Evolutionary conservation across 2,888 invertebrate genomes (phyloP).

Genomic region (Tridacna gigas): DNA sequence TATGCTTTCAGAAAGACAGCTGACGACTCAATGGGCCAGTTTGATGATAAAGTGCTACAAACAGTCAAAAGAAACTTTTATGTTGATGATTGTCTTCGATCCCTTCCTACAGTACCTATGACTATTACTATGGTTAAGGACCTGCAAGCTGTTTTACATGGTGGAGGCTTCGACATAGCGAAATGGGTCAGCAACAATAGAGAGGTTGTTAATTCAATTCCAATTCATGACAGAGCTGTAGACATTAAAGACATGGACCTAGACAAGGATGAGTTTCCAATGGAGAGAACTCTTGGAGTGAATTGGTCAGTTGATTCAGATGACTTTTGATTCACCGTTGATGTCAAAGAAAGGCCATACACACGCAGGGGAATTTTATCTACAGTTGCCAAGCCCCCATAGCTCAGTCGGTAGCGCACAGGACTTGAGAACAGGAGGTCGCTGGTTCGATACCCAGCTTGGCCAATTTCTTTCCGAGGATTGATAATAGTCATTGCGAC

Average conservation of each 20-base stretch:
- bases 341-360: conserved; percentile 38
- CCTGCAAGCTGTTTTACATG: background rate
- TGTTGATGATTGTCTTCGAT: conserved; percentile 61
- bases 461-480: no score
- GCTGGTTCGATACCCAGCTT: no score
- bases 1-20: conserved; percentile 40
- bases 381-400: no score
- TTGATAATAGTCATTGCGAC: no score
- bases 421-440: no score
- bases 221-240: conserved; percentile 34
- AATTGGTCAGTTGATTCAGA: conserved; percentile 59
- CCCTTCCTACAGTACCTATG: conserved; percentile 18
- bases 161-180: conserved; percentile 38
- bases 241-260: conserved; percentile 31
- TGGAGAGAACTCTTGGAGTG: conserved; percentile 15
- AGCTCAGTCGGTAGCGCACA: no score
- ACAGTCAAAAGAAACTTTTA: conserved; percentile 48
- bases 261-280: conserved; percentile 26
- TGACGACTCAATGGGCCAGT: background rate
- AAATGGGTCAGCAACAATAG: conserved; percentile 46
- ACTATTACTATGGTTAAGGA: conserved; percentile 34
- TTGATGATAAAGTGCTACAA: conserved; percentile 32
- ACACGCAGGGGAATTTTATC: conserved; percentile 49
- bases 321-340: conserved; percentile 45
- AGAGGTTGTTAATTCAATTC: conserved; percentile 31